Percentiles rank a stretch among this genome's conserved stretches.
Conservation (phyloP, 2,888 invertebrate genomes). For the Diabrotica balteata region DNA sequence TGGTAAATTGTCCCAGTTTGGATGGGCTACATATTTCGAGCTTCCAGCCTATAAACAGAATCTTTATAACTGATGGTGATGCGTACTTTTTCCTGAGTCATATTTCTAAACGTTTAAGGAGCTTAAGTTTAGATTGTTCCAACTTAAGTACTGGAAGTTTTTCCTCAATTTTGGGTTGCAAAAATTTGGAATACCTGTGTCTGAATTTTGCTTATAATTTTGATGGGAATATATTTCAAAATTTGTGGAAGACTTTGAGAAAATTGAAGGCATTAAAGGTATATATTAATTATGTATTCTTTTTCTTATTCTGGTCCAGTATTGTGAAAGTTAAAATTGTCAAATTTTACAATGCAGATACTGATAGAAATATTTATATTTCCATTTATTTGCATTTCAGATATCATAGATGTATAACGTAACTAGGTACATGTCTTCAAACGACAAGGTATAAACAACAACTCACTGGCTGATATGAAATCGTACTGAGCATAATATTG, state of each 20-base stretch:
- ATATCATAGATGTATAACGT: too few relatives aligned
- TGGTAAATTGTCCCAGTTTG: slow-evolving; percentile 32
- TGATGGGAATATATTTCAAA: slow-evolving; percentile 31
- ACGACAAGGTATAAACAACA: too few relatives aligned
- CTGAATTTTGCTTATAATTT: slow-evolving; percentile 38
- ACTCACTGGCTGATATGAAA: too few relatives aligned
- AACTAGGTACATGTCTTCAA: too few relatives aligned
- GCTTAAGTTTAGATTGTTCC: slow-evolving; percentile 35
- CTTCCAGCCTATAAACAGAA: slow-evolving; percentile 31
- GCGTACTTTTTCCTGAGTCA: slow-evolving; percentile 31
- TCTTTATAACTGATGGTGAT: slow-evolving; percentile 26
- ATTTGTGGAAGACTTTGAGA: slow-evolving; percentile 31
- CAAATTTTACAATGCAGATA: too few relatives aligned
- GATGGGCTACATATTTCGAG: slow-evolving; percentile 33
- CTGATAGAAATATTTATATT: too few relatives aligned
- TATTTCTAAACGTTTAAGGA: slow-evolving; percentile 25
- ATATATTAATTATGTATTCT: not conserved
- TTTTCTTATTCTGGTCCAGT: not conserved
- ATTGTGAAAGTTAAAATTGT: too few relatives aligned
- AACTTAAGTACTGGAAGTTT: slow-evolving; percentile 30
- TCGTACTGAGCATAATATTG: too few relatives aligned
- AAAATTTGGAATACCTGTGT: slow-evolving; percentile 31
- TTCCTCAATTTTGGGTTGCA: slow-evolving; percentile 29
- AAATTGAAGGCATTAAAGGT: slow-evolving; percentile 27
- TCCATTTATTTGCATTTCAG: too few relatives aligned